phyloP scores from a whole-genome alignment of 2,888 invertebrate species.

The Gandaritis pyraliata region DNA sequence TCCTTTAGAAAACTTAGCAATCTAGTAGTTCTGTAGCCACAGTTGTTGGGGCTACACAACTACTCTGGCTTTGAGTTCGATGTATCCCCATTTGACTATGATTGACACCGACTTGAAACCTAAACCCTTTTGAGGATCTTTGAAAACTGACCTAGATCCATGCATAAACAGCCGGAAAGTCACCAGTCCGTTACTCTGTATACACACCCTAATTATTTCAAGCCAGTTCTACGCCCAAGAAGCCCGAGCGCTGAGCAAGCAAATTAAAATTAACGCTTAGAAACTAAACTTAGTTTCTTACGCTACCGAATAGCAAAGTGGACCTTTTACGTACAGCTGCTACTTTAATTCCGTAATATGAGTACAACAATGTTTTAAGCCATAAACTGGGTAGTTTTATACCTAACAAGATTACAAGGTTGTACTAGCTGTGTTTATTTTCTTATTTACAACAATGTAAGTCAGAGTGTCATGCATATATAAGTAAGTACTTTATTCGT shows the following conservation, averaged over 20 bases:
- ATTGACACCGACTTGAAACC: no score
- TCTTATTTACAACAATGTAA: slow-evolving; percentile 3
- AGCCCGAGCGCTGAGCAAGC: slow-evolving; percentile 19
- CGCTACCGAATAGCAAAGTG: slow-evolving; percentile 11
- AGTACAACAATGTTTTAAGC: slow-evolving; percentile 14
- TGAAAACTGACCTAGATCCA: no score
- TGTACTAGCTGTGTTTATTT: slow-evolving; percentile 6
- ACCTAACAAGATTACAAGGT: slow-evolving; percentile 1
- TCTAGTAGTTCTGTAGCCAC: no score
- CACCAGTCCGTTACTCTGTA: not conserved
- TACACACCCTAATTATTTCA: slow-evolving; percentile 12
- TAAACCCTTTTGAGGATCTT: no score
- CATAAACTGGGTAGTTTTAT: slow-evolving; percentile 12
- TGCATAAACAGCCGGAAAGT: not conserved
- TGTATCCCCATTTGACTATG: no score
- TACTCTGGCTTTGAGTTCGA: no score
- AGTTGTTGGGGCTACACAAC: no score
- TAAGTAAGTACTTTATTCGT: no score
- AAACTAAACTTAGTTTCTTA: slow-evolving; percentile 23
- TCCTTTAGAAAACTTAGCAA: no score
- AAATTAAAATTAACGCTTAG: slow-evolving; percentile 29
- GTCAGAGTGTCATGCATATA: no score
- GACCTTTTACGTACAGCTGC: slow-evolving; percentile 11
- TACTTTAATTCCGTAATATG: slow-evolving; percentile 13
- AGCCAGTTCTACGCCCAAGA: slow-evolving; percentile 16